These are phyloP conservation scores for Tetranychus truncatus DNA, from an alignment of 2,888 invertebrate species.

Conservation along the genomic window DNA sequence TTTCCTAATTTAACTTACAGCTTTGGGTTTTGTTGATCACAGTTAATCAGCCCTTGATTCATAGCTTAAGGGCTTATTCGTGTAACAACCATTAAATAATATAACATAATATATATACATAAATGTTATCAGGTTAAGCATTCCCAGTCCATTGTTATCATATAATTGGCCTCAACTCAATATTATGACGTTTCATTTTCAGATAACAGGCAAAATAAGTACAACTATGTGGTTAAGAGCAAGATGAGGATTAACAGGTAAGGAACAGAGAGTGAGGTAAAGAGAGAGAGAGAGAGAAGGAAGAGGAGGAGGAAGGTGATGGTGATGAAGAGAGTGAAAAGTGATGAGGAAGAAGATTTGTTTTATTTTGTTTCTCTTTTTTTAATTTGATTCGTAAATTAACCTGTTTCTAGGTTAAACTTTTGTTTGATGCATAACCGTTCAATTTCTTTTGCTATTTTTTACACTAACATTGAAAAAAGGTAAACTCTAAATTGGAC, in stretches of 20 bases:
- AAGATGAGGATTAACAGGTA: not conserved
- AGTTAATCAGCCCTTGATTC: not conserved
- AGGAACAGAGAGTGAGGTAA: not conserved
- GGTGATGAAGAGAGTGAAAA: not conserved
- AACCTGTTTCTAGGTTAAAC: not conserved
- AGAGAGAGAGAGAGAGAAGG: conserved; percentile 1
- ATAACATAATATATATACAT: not conserved
- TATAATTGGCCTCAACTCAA: not conserved
- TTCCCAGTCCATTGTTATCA: not conserved
- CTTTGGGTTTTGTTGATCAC: not conserved
- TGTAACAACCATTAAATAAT: conserved; percentile 1
- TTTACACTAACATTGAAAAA: no score
- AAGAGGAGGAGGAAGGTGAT: conserved; percentile 4
- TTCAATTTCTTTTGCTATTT: no score
- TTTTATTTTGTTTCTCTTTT: not conserved
- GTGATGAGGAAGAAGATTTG: conserved; percentile 6
- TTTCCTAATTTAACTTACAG: not conserved
- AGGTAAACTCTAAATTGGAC: no score
- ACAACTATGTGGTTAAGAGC: not conserved
- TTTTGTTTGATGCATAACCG: not conserved
- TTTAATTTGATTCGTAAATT: not conserved
- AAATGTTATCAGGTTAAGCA: not conserved
- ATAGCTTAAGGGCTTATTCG: not conserved
- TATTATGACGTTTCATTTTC: not conserved
- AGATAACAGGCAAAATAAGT: conserved; percentile 23